Conservation (phyloP, 2,797 vertebrate species). For the Platalea minor region DNA sequence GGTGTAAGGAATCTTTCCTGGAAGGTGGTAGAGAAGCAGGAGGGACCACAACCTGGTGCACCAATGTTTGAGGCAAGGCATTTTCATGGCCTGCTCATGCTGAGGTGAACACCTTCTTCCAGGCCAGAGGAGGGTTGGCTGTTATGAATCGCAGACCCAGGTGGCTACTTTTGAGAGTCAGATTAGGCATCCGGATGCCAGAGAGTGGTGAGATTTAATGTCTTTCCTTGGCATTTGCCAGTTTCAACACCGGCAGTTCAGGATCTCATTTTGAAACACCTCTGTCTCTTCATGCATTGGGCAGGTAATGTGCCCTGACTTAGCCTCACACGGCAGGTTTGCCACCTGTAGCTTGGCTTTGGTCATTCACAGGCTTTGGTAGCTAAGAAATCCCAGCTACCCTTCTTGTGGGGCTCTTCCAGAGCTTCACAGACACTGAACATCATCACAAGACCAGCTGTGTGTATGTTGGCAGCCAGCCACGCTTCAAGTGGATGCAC, state of each 20-base stretch:
- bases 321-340: neutral
- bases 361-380: neutral
- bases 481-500: neutral
- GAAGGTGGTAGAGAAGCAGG: neutral
- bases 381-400: neutral
- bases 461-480: neutral
- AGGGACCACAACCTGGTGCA: no score
- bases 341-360: neutral
- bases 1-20: neutral
- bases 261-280: neutral
- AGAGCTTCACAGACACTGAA: neutral
- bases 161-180: neutral
- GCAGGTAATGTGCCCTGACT: neutral
- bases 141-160: neutral
- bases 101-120: neutral
- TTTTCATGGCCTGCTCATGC: neutral
- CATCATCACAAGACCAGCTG: neutral
- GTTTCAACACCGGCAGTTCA: neutral
- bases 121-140: neutral
- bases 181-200: neutral
- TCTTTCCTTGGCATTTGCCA: neutral
- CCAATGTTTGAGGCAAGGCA: neutral
- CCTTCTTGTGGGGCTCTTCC: neutral
- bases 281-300: neutral
- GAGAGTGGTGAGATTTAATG: neutral